Evolutionary conservation across 2,888 invertebrate species (phyloP).

Genomic region (Plutella xylostella): DNA sequence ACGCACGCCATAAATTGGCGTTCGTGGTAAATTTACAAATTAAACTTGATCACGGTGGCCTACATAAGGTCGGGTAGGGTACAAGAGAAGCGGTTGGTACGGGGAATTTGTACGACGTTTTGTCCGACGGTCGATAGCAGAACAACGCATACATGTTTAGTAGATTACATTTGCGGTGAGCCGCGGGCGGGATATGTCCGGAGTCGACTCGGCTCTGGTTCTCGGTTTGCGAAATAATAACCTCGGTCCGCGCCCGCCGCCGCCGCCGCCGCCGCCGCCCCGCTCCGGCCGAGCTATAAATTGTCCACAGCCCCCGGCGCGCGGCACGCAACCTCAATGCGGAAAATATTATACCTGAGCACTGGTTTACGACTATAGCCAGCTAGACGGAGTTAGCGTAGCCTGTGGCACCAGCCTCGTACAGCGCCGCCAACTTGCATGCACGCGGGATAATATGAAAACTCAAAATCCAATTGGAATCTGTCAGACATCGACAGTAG

Average conservation of each 20-base stretch:
- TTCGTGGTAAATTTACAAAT: too few relatives aligned
- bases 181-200: slow-evolving; percentile 41
- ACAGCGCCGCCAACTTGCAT: too few relatives aligned
- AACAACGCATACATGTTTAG: slow-evolving; percentile 33
- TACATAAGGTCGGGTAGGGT: too few relatives aligned
- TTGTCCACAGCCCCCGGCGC: slow-evolving; percentile 62
- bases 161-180: slow-evolving; percentile 42
- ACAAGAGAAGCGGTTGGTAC: too few relatives aligned
- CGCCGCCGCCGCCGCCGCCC: too few relatives aligned
- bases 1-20: too few relatives aligned
- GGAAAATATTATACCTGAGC: slow-evolving; percentile 50
- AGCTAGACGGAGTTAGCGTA: slow-evolving; percentile 13
- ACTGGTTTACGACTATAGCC: slow-evolving; percentile 23
- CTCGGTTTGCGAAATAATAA: slow-evolving; percentile 52
- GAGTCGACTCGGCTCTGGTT: slow-evolving; percentile 23
- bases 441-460: too few relatives aligned
- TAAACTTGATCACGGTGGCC: too few relatives aligned
- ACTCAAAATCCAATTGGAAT: too few relatives aligned
- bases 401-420: not conserved
- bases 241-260: too few relatives aligned
- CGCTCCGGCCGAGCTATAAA: slow-evolving; percentile 58
- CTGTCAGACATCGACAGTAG: too few relatives aligned
- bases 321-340: slow-evolving; percentile 66
- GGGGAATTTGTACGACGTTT: too few relatives aligned
- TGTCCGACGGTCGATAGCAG: not conserved